Evolutionary conservation across 2,888 invertebrate species (phyloP).

Genomic region (Mesoligia furuncula): DNA sequence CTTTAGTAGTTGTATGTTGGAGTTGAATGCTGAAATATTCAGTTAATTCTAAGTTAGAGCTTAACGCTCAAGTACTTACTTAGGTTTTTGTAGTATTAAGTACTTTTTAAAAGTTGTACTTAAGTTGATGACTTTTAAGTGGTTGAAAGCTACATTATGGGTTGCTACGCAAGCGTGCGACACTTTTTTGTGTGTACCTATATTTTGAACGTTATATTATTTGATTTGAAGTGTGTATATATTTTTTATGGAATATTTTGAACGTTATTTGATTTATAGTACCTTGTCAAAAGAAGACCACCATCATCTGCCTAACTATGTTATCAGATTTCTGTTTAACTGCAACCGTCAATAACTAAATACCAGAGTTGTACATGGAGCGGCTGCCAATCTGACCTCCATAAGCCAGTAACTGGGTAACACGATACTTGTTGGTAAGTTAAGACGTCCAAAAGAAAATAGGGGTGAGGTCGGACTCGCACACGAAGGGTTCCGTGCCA

Average conservation of each 20-base stretch:
- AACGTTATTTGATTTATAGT: neutral
- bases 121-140: slow-evolving; percentile 24
- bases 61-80: slow-evolving; percentile 14
- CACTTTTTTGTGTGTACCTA: neutral
- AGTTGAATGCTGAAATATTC: slow-evolving; percentile 32
- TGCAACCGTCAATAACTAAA: neutral
- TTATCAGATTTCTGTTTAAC: neutral
- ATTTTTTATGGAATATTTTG: neutral
- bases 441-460: too few relatives aligned
- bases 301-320: neutral
- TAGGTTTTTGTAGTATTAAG: slow-evolving; percentile 26
- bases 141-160: slow-evolving; percentile 13
- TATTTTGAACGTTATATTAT: too few relatives aligned
- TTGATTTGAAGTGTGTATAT: neutral
- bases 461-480: too few relatives aligned
- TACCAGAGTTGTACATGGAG: neutral
- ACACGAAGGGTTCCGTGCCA: too few relatives aligned
- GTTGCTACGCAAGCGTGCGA: neutral
- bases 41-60: slow-evolving; percentile 22
- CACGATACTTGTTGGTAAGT: too few relatives aligned
- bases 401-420: too few relatives aligned
- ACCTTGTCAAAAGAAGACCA: neutral
- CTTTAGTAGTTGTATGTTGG: slow-evolving; percentile 9
- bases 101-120: slow-evolving; percentile 28
- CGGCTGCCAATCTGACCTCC: neutral